phyloP scores from a whole-genome alignment of 2,113 vertebrate genomes.

The Scytalopus superciliaris region DNA sequence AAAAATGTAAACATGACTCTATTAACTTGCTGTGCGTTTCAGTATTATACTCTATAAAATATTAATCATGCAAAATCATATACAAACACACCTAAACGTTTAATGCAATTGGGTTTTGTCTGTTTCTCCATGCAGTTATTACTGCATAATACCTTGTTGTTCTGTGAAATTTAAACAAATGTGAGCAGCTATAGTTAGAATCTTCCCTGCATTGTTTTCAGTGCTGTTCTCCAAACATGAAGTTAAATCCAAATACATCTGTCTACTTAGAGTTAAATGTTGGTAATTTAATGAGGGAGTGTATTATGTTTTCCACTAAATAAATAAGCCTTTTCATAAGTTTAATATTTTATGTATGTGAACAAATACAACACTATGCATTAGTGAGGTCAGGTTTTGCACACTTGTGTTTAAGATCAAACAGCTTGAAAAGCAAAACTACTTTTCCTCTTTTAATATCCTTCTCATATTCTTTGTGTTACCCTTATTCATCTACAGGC shows the following conservation, averaged over 20 bases:
- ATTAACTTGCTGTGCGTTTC: neutral
- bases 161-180: slow-evolving; percentile 15
- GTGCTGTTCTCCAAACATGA: neutral
- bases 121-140: neutral
- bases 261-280: slow-evolving; percentile 8
- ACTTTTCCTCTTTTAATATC: neutral
- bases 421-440: neutral
- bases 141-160: neutral
- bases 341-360: slow-evolving; percentile 12
- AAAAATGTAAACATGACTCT: neutral
- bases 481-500: neutral
- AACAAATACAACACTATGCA: neutral
- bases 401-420: neutral
- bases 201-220: slow-evolving; percentile 3
- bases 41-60: neutral
- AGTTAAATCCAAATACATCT: slow-evolving; percentile 29
- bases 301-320: neutral
- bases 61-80: neutral
- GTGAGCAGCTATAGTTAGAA: slow-evolving; percentile 3
- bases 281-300: slow-evolving; percentile 26
- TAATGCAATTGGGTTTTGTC: neutral
- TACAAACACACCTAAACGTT: neutral
- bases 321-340: slow-evolving; percentile 19
- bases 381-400: neutral
- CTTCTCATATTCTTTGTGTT: neutral